Base-by-base conservation (phyloP, 1,140 invertebrate genomes). In the Bathynomus jamesi region DNA sequence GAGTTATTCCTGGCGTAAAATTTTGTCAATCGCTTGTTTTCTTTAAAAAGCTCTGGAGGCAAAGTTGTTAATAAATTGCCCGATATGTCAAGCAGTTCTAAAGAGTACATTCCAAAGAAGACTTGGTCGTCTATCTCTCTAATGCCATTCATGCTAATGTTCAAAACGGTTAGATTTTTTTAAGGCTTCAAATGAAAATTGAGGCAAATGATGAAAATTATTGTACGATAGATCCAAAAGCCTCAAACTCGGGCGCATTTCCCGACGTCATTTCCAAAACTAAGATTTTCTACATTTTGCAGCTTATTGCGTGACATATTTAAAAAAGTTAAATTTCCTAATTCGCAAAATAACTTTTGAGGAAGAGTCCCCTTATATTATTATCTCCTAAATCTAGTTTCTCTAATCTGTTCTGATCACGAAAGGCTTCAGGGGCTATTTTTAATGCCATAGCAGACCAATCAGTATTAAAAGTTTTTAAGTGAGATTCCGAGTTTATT, bases 1-100 rank as follows among this genome's bases (percentile, higher is more conserved):
- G 90, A 89, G 81, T 96, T 96, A 79, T 94, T 93, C 71, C 91
- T 86, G 61, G 96, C 82, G 81, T 94, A 90, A 31, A 96, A 85
- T 66, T 93, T 91, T 84, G 95, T 92, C 71, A 96, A 83, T 79
- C 92, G 90, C 79, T 90, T 92, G 24, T 95, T 84, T 79, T 94
- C 91, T 82, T 92, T 91, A 83, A 96, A 95, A 68, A 91, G 92
- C 90, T 0, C 77, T 11, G 90, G 89, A 4, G 90, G 89, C 21
- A 93, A 82, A 4, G 89, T 87, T 77, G 86, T 86, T 69, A 94
- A 82, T 1, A 90, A 89, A 80, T 94, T 93, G 25, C 76, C 75
- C 32, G 76, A 77, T 61, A 77, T 40, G 63, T 77, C 76, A 32
- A 77, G 65, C 61, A 77, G 70, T 70, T 77, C 76, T 31, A 77